A percentile compares a stretch with the other conserved stretches of the same genome.
Evolutionary conservation across 2,888 invertebrate genomes (phyloP).

Genomic region (Loripinus fragilis): DNA sequence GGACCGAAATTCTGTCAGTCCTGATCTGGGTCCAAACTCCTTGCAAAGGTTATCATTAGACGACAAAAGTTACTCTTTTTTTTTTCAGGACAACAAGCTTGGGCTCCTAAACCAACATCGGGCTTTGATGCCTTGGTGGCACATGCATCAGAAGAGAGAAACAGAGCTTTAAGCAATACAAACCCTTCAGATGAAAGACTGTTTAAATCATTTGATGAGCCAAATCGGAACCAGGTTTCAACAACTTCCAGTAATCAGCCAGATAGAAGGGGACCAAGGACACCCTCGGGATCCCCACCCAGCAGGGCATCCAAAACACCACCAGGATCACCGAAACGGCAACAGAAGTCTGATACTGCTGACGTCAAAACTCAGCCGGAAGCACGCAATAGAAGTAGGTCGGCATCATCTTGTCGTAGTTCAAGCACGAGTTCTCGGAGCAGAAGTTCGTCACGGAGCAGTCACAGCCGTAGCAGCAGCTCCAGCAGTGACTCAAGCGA

Average conservation of each 20-base stretch:
- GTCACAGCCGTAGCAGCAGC: constrained; percentile 64
- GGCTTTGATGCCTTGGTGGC: constrained; percentile 97
- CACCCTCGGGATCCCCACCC: neutral
- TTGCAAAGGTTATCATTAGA: too few relatives aligned
- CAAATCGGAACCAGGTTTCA: constrained; percentile 1
- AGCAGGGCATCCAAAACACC: constrained; percentile 46
- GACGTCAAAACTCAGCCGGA: constrained; percentile 32
- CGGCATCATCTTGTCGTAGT: constrained; percentile 21
- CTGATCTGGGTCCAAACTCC: too few relatives aligned
- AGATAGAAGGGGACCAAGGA: neutral
- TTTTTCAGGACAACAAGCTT: neutral
- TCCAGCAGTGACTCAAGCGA: constrained; percentile 58
- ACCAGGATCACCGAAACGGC: constrained; percentile 46
- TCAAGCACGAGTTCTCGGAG: constrained; percentile 53
- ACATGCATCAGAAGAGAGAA: constrained; percentile 95
- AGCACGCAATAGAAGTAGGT: constrained; percentile 47
- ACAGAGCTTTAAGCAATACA: constrained; percentile 80
- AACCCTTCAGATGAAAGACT: constrained; percentile 39
- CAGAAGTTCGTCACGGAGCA: constrained; percentile 57
- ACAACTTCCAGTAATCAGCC: neutral
- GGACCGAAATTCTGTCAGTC: too few relatives aligned
- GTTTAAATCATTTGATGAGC: constrained; percentile 51
- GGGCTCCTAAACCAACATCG: constrained; percentile 20
- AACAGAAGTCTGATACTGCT: constrained; percentile 12
- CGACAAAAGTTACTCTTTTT: neutral